A percentile compares a stretch with the other conserved stretches of the same genome.
Evolutionary conservation across 2,888 invertebrate species (phyloP).

Genomic region (Acronicta psi): DNA sequence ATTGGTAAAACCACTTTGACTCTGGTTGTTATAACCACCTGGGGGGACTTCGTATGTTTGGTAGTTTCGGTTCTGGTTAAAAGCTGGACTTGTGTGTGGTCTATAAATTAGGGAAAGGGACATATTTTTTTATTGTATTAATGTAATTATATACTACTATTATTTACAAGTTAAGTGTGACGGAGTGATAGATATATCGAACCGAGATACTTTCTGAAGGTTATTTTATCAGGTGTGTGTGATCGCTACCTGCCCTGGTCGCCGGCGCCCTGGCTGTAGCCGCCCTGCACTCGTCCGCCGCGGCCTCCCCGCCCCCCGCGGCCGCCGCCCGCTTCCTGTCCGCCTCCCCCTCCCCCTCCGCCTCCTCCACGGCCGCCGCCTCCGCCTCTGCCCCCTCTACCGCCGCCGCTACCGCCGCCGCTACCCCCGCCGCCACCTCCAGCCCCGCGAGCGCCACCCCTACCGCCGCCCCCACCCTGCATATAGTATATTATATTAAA

Average conservation of each 20-base stretch:
- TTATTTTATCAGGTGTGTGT: too few relatives aligned
- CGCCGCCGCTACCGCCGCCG: constrained; percentile 62
- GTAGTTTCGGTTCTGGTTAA: constrained; percentile 66
- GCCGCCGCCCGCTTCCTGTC: constrained; percentile 58
- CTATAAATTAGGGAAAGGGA: constrained; percentile 62
- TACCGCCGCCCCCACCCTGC: constrained; percentile 68
- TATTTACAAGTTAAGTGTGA: too few relatives aligned
- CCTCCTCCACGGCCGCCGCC: constrained; percentile 62
- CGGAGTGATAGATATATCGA: too few relatives aligned
- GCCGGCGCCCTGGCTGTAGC: constrained; percentile 57
- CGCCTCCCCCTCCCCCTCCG: constrained; percentile 58
- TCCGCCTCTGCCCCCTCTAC: constrained; percentile 70
- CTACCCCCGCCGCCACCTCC: constrained; percentile 49
- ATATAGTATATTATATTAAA: neutral
- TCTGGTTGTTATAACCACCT: constrained; percentile 70
- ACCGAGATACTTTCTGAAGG: too few relatives aligned
- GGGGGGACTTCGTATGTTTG: constrained; percentile 56
- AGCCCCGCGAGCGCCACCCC: constrained; percentile 65
- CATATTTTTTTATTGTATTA: too few relatives aligned
- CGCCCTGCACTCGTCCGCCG: constrained; percentile 45
- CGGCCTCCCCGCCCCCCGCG: constrained; percentile 69
- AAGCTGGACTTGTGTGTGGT: constrained; percentile 69
- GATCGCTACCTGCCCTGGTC: constrained; percentile 66
- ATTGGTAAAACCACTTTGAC: constrained; percentile 60
- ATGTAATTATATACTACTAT: too few relatives aligned